A percentile compares a stretch with the other conserved stretches of the same genome.
phyloP scores from a whole-genome alignment of 2,888 invertebrate species.

The Callyntrura sp. region DNA sequence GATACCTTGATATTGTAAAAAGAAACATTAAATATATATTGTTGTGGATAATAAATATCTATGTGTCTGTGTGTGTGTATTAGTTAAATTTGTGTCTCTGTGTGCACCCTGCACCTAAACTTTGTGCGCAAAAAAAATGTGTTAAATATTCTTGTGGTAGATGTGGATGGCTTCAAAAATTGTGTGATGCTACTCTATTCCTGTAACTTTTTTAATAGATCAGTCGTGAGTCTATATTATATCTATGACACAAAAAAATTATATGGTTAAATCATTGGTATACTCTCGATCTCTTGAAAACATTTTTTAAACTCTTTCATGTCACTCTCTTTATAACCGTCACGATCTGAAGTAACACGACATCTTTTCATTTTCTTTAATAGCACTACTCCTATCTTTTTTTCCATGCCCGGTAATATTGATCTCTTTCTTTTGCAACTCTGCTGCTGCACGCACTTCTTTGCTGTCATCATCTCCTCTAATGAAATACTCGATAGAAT shows the following conservation, averaged over 20 bases:
- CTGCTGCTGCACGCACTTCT: no score
- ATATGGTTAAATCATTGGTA: no score
- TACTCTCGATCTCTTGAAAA: no score
- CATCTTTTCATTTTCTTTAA: no score
- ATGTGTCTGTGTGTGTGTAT: constrained; percentile 7
- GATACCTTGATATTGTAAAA: constrained; percentile 71
- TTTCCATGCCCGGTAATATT: no score
- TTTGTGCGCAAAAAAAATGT: constrained; percentile 1
- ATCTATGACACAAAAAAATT: no score
- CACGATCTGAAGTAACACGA: no score
- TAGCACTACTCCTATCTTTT: no score
- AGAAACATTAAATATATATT: constrained; percentile 12
- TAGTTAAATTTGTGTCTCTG: background rate
- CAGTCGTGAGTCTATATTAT: no score
- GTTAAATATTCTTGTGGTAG: background rate
- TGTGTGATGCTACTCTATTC: background rate
- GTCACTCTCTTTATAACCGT: no score
- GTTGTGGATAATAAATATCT: background rate
- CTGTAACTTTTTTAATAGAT: background rate
- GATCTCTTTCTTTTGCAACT: background rate
- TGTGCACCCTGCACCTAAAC: background rate
- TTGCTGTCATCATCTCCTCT: background rate
- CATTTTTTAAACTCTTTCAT: no score
- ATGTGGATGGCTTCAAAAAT: background rate
- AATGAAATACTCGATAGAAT: background rate